These are phyloP conservation scores for Ambastaia sidthimunki DNA, from an alignment of 2,797 vertebrate genomes.

Conservation along the genomic window DNA sequence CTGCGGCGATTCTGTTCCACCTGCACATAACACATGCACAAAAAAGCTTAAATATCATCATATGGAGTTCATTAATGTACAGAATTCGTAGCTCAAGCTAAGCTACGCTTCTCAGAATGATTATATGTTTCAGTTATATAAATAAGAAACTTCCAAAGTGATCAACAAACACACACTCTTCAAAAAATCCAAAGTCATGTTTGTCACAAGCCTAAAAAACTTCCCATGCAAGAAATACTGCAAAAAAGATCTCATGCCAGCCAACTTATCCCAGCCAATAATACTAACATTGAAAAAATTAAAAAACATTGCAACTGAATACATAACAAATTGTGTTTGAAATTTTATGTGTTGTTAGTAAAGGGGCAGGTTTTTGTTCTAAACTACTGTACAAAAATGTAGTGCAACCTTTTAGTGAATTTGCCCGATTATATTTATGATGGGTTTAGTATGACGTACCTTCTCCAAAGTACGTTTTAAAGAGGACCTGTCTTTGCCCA, in stretches of 20 bases:
- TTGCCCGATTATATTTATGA: constrained; percentile 63
- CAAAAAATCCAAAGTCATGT: neutral
- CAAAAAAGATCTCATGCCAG: constrained; percentile 10
- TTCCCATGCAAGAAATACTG: neutral
- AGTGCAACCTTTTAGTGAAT: constrained; percentile 57
- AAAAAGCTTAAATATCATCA: neutral
- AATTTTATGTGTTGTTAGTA: too few species aligned
- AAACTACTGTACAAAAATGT: too few species aligned
- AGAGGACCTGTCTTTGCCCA: constrained; percentile 75
- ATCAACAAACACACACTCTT: constrained; percentile 10
- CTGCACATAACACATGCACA: constrained; percentile 65
- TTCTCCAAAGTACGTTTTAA: constrained; percentile 78
- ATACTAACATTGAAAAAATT: too few species aligned
- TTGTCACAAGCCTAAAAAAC: neutral
- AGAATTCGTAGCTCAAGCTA: constrained; percentile 60
- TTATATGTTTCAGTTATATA: constrained; percentile 62
- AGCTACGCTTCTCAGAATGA: constrained; percentile 58
- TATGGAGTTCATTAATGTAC: constrained; percentile 31
- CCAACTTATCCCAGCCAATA: constrained; percentile 1
- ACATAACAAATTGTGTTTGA: constrained; percentile 14
- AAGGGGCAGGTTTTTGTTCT: too few species aligned
- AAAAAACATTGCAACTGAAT: constrained; percentile 11
- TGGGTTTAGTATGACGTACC: constrained; percentile 62
- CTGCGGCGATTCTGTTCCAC: constrained; percentile 74
- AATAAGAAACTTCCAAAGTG: neutral